Evolutionary conservation across 23 tunicate genomes (phyloP), one percentile per base, ranked within the genome.

Genomic region (Diplosoma virens): DNA sequence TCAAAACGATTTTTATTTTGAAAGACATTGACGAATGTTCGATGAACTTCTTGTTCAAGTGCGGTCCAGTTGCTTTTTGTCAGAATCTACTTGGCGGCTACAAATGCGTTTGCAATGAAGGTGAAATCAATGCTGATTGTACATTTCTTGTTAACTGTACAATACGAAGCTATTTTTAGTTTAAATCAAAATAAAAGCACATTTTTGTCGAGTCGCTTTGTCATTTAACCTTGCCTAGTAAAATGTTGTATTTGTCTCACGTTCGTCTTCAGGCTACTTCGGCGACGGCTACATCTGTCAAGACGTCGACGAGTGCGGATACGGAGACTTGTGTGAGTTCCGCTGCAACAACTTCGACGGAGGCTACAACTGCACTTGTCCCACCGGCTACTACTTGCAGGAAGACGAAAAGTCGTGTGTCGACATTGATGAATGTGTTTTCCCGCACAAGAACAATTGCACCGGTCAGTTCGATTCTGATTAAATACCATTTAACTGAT

Each of bases 301-400:
- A 16, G 96, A 89, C 47, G 32, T 89, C 2, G 50, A 89, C 68
- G 96, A 89, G 45, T 89, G 96, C 41, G 33, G 32, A 14, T 84
- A 76, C 67, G 32, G 14, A 67, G 82, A 82, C 77, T 76, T 52
- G 0, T 89, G 96, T 60, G 72, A 80, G 52, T 89, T 76, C 37
- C 47, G 29, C 11, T 89, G 96, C 58, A 77, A 66, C 31, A 89
- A 89, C 28, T 46, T 61, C 6, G 66, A 22, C 17, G 81, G 83
- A 3, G 71, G 81, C 33, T 58, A 75, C 53, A 25, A 47, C 4
- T 89, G 96, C 60, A 32, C 76, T 1, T 89, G 96, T 54, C 96
- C 96, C 6, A 18, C 0, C 2, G 96, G 96, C 9, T 89, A 84
- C 46, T 28, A 60, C 18, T 72, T 80, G 2, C 66, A 61, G 1